Base-by-base conservation (phyloP, 2,888 invertebrate genomes). In the Drosophila seclusa region DNA sequence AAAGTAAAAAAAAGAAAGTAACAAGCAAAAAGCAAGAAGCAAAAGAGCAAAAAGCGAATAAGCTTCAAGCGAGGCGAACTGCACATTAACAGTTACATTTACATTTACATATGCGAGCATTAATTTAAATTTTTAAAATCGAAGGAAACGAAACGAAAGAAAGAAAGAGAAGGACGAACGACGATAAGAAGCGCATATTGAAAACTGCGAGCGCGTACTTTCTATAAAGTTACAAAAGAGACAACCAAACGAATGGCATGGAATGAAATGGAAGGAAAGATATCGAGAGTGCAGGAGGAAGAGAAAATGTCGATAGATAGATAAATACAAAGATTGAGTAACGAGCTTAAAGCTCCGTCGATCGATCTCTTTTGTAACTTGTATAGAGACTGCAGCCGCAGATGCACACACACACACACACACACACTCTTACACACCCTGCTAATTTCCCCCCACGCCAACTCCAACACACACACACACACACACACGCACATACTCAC, bases 181-280 rank as follows among this genome's bases (percentile, higher is more conserved):
- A 48, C 21, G 45, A 32, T 60, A 62, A 55, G 24, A 66, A 73
- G 50, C 67, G 83, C 82, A 72, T 83, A 80, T 73, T 53, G 55
- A 68, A 61, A 64, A 68, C 61, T 84, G 78, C 82, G 81, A 66
- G 90, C 87, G 50, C 71, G 90, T 91, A 92, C 92, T 91, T 91
- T 91, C 92, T 91, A 92, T 92, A 90, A 92, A 90, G 92, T 92
- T 88, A 82, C 89, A 68, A 87, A 91, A 91, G 83, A 76, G 79
- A 64, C 31, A 45, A 31, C 69, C 27, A 65, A 73, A 53, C 55
- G 67, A 63, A 58, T 31, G 53, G n/a, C 67, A 70, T 31, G 13
- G n/a, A 40, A 55, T 36, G n/a, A 10, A 52, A 52, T 24, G 31
- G 42, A 40, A 27, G 10, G 38, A n/a, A 18, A 52, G 49, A 49